phyloP scores from a whole-genome alignment of 2,797 vertebrate genomes.

The Tokudaia muenninki region DNA sequence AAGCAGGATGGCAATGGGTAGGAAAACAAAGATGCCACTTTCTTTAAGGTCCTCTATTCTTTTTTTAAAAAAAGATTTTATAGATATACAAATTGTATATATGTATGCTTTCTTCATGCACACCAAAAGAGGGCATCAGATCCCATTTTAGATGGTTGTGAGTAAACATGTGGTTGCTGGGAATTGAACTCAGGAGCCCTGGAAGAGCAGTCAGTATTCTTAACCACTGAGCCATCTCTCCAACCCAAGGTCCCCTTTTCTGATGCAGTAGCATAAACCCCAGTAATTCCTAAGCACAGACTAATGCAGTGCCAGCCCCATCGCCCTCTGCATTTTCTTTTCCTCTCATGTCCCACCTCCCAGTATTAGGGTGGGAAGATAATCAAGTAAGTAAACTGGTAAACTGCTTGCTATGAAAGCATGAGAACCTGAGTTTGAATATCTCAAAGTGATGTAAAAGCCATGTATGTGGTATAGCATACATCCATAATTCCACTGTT shows the following conservation, averaged over 20 bases:
- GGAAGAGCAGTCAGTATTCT: neutral
- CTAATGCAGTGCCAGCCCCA: neutral
- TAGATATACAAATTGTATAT: too few relatives aligned
- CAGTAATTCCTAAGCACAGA: neutral
- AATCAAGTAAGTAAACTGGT: neutral
- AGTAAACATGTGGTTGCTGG: neutral
- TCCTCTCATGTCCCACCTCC: neutral
- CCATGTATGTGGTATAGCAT: neutral
- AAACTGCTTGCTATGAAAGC: neutral
- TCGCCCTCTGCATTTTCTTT: neutral
- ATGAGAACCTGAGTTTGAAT: neutral
- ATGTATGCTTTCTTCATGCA: neutral
- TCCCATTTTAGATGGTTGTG: neutral
- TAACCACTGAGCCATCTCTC: neutral
- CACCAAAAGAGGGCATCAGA: neutral
- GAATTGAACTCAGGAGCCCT: neutral
- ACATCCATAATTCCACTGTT: neutral
- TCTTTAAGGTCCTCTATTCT: too few relatives aligned
- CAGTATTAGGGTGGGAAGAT: neutral
- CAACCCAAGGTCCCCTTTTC: neutral
- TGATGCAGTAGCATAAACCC: neutral
- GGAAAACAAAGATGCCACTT: neutral
- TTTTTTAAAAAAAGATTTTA: too few relatives aligned
- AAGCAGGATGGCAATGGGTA: neutral
- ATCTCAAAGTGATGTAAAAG: neutral